Percentiles rank a stretch among this genome's conserved stretches.
phyloP scores from a whole-genome alignment of 2,113 vertebrate species.

The Hydropotes inermis region DNA sequence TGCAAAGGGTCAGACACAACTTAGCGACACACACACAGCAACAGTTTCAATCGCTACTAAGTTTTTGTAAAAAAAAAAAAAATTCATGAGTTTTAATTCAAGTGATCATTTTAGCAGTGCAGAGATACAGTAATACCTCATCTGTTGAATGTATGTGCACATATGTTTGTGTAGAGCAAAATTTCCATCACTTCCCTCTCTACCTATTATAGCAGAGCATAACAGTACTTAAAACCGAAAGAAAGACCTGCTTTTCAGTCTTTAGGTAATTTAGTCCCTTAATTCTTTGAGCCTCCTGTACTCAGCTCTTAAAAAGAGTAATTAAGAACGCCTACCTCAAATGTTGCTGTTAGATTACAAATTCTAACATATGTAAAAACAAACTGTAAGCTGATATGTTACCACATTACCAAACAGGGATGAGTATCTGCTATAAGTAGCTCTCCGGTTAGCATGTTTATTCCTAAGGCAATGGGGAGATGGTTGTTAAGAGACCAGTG shows the following conservation, averaged over 20 bases:
- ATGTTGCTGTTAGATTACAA: not conserved
- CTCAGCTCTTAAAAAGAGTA: not conserved
- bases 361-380: not conserved
- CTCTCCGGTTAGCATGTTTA: not conserved
- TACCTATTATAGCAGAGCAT: not conserved
- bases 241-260: not conserved
- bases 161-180: not conserved
- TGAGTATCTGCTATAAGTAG: not conserved
- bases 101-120: slow-evolving; percentile 32
- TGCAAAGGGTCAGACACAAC: not conserved
- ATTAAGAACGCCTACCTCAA: not conserved
- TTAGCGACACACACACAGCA: not conserved
- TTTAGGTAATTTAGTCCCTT: not conserved
- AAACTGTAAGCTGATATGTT: not conserved
- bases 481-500: not conserved
- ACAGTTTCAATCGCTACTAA: slow-evolving; percentile 69
- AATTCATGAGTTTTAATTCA: slow-evolving; percentile 49
- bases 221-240: not conserved
- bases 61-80: slow-evolving; percentile 51
- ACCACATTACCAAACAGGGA: not conserved
- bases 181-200: not conserved
- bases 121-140: not conserved
- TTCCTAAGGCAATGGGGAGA: not conserved
- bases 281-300: not conserved
- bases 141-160: not conserved